A percentile compares a stretch with the other conserved stretches of the same genome.
These are phyloP conservation scores for Cromileptes altivelis DNA, from an alignment of 2,113 vertebrate species.

Conservation along the genomic window DNA sequence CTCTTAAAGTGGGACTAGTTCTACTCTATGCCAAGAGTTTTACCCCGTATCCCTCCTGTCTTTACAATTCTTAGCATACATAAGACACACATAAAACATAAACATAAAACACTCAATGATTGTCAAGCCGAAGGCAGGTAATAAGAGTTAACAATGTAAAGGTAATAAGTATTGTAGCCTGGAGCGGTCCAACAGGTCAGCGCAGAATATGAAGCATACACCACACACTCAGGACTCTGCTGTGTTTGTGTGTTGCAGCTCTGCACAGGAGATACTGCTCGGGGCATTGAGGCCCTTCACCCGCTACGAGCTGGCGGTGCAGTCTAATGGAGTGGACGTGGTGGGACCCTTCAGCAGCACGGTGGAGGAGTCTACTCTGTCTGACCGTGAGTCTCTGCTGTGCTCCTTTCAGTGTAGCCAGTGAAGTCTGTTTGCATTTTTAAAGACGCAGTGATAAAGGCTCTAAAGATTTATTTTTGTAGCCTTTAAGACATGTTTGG, in stretches of 20 bases:
- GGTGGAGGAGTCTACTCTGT: conserved; percentile 92
- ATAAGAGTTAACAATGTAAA: not conserved
- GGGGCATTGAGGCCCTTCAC: conserved; percentile 94
- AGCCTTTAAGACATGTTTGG: not conserved
- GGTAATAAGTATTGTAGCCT: not conserved
- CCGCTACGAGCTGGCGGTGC: conserved; percentile 94
- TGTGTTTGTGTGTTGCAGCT: conserved; percentile 81
- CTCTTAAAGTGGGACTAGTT: not conserved
- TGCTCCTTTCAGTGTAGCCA: not conserved
- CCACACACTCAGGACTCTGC: conserved; percentile 3
- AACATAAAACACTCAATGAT: not conserved
- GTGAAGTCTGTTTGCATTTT: not conserved
- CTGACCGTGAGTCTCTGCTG: conserved; percentile 90
- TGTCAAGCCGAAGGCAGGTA: not conserved
- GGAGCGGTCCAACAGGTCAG: not conserved
- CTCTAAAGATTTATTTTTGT: conserved; percentile 3
- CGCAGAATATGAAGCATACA: not conserved
- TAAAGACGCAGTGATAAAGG: not conserved
- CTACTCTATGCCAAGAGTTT: not conserved
- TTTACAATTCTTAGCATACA: not conserved
- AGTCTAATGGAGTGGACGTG: conserved; percentile 91
- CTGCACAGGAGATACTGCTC: conserved; percentile 93
- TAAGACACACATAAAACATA: too few relatives aligned
- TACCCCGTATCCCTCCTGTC: not conserved
- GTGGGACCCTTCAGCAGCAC: conserved; percentile 93